A percentile compares a stretch with the other conserved stretches of the same genome.
Evolutionary conservation across 2,888 invertebrate genomes (phyloP).

Genomic region (Eristalis tenax): DNA sequence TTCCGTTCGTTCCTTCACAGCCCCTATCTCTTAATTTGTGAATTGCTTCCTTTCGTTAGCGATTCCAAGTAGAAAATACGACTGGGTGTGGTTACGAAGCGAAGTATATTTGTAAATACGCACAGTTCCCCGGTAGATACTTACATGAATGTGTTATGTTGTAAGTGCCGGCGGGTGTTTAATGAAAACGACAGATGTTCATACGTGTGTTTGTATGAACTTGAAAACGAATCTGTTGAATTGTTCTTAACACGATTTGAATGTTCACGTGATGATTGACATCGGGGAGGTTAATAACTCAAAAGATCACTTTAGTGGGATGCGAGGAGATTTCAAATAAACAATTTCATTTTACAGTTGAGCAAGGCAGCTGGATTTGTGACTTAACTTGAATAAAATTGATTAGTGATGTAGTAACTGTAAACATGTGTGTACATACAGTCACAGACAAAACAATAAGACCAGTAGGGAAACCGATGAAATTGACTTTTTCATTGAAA

Average conservation of each 20-base stretch:
- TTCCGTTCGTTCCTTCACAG: background rate
- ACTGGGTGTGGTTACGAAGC: background rate
- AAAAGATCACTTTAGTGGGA: background rate
- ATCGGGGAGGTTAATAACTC: background rate
- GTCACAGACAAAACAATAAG: too few relatives aligned
- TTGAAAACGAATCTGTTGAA: background rate
- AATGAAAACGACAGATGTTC: slow-evolving; percentile 8
- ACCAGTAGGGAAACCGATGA: too few relatives aligned
- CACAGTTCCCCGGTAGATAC: background rate
- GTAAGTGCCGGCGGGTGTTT: slow-evolving; percentile 1
- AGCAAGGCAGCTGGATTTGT: background rate
- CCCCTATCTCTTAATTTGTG: slow-evolving; percentile 33
- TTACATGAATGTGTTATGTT: background rate
- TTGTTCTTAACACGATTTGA: background rate
- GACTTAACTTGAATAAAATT: background rate
- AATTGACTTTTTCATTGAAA: too few relatives aligned
- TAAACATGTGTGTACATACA: background rate
- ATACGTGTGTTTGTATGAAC: slow-evolving; percentile 14
- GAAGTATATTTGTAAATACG: background rate
- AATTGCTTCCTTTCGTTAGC: slow-evolving; percentile 1
- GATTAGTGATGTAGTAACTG: background rate
- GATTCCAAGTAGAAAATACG: too few relatives aligned
- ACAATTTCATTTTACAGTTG: background rate
- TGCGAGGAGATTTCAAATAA: background rate
- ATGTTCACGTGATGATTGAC: background rate